Base-by-base conservation (phyloP, 2,797 vertebrate genomes). In the Myotis daubentonii region DNA sequence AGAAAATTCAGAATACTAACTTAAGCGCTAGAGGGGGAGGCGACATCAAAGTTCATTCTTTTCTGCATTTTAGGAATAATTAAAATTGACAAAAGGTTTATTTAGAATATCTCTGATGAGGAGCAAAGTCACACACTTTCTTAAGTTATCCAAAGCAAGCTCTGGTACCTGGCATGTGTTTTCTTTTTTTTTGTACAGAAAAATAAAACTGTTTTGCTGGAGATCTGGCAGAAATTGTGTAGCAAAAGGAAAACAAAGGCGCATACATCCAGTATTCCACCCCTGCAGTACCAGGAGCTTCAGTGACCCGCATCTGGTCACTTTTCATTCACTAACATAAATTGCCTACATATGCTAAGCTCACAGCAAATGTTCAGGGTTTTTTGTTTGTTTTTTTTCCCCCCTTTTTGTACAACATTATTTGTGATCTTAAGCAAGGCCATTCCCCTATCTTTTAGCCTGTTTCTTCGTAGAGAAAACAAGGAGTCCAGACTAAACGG, bases 171-270 rank as follows among this genome's bases (percentile, higher is more conserved):
- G 93, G 74, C 15, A 51, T 6, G 8, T 33, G 33, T 8, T 55
- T 92, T 55, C 23, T 30, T 22, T 82, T 79, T 65, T 70, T 65
- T 70, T 78, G 2, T 72, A 22, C 19, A 81, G 41, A 75, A 76
- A 95, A 79, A 80, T 86, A 65, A 30, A 60, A 60, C 62, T 88
- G 62, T 92, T 91, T 95, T 74, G 11, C 83, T 75, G 33, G 6
- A 4, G 89, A 84, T 55, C 71, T 88, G 51, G 17, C 57, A 84
- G 72, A 91, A 92, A 33, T 81, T 68, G 3, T 78, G 44, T 23
- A 80, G 19, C 71, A 51, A 80, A 94, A 6, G 1, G 22, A 82
- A 89, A 95, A 49, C 23, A 83, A 85, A 65, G 20, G 30, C 57
- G 17, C 41, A 36, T 36, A 51, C 3, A 62, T 15, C 60, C 60